These are phyloP conservation scores for Chelonus formosanus DNA, from an alignment of 2,888 invertebrate genomes.

Conservation along the genomic window DNA sequence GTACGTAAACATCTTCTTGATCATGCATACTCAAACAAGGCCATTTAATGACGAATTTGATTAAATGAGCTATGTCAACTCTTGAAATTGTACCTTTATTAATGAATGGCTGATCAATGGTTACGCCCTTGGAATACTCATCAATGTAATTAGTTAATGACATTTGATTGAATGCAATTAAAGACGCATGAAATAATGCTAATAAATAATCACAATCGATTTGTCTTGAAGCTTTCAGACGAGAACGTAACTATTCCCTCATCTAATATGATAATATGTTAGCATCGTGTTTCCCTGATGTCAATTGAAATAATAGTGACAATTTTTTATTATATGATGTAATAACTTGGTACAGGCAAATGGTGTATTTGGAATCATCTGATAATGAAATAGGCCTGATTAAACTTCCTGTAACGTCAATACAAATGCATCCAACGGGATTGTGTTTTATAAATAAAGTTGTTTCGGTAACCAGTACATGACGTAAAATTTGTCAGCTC, in stretches of 20 bases:
- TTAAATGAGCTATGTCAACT: constrained; percentile 47
- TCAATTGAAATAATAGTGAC: constrained; percentile 43
- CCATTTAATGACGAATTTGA: constrained; percentile 40
- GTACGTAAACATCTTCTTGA: constrained; percentile 41
- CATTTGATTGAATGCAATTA: constrained; percentile 41
- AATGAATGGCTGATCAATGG: neutral
- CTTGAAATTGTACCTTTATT: constrained; percentile 32
- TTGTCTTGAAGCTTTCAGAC: constrained; percentile 37
- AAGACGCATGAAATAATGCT: constrained; percentile 41
- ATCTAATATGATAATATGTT: constrained; percentile 41
- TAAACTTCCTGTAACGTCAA: constrained; percentile 44
- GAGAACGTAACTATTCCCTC: constrained; percentile 41
- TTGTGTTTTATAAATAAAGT: constrained; percentile 36
- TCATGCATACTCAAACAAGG: constrained; percentile 32
- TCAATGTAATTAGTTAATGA: constrained; percentile 37
- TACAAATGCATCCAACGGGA: constrained; percentile 32
- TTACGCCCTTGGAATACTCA: constrained; percentile 32
- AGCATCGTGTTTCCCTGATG: constrained; percentile 45
- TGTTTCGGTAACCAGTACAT: too few relatives aligned
- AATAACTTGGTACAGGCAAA: constrained; percentile 44
- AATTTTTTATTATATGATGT: constrained; percentile 36
- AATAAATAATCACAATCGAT: constrained; percentile 41
- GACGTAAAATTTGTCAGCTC: constrained; percentile 37
- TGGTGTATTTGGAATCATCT: constrained; percentile 33
- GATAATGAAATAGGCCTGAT: constrained; percentile 33